Evolutionary conservation across 2,888 invertebrate genomes (phyloP), one percentile per base, ranked within the genome.

Genomic region (Merodon equestris): DNA sequence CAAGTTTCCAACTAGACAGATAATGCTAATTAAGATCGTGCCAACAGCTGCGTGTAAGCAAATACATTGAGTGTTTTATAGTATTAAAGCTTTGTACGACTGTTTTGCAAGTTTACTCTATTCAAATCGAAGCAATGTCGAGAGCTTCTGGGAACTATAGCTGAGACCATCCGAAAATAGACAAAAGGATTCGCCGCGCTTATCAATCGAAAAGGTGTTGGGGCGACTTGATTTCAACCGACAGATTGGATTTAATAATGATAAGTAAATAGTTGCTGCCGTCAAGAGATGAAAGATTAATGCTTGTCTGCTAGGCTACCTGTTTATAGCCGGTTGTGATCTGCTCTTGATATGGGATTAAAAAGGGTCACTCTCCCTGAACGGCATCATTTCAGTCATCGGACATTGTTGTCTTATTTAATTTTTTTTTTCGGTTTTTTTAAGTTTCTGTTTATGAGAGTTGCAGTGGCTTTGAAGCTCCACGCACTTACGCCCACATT

Each of bases 401-500:
- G 36, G 61, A 44, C 42, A 64, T 50, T 76, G 63, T 70, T 70
- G 68, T 60, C 45, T 40, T 63, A 9, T 34, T 51, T 45, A 47
- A 48, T 53, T 58, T 40, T 18, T 17, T n/a, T 47, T 40, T 0
- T 40, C 18, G 34, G 40, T 10, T 50, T 1, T 36, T 40, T 64
- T 57, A n/a, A n/a, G 2, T 47, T 66, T 63, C 57, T 51, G 34
- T 36, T 53, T 40, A 56, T 17, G 58, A 68, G 57, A 48, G 9
- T 58, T 47, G 19, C 50, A 19, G 44, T 56, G 64, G 60, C 60
- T 64, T 76, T 70, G 54, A 76, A 64, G 66, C 76, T 76, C 75
- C 58, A 76, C 71, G 66, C 76, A 64, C 71, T 57, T 57, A 54
- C 75, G 64, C 75, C 76, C 76, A 76, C 75, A 64, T 51, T 12